A percentile compares a stretch with the other conserved stretches of the same genome.
Evolutionary conservation across 2,888 invertebrate genomes (phyloP).

Genomic region (Sthenelais limicola): DNA sequence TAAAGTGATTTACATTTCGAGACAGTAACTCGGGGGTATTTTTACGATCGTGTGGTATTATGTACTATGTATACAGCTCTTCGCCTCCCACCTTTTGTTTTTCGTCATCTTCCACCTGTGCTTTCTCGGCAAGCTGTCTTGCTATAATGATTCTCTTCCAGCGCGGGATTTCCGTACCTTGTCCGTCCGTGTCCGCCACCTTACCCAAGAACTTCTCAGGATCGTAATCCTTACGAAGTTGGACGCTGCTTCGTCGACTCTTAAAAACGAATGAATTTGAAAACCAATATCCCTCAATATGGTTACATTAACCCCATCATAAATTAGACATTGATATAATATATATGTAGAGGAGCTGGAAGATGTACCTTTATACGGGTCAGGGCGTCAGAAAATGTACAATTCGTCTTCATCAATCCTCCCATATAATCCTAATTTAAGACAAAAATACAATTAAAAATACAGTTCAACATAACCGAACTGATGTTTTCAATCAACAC

Average conservation of each 20-base stretch:
- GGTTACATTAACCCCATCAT: background rate
- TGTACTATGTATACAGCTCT: background rate
- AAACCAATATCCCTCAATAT: background rate
- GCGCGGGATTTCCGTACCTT: slow-evolving; percentile 90
- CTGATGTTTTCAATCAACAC: no score
- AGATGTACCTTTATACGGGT: no score
- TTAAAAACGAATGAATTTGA: background rate
- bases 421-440: no score
- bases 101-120: slow-evolving; percentile 90
- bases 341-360: no score
- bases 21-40: background rate
- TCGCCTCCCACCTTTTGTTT: slow-evolving; percentile 76
- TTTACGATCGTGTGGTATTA: background rate
- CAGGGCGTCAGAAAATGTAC: no score
- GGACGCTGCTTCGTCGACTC: background rate
- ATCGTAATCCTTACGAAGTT: slow-evolving; percentile 77
- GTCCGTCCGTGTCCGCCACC: slow-evolving; percentile 81
- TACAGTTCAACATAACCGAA: no score
- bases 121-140: slow-evolving; percentile 93
- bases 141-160: slow-evolving; percentile 98
- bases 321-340: background rate
- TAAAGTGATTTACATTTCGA: background rate
- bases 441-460: no score
- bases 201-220: slow-evolving; percentile 74
- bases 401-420: no score